phyloP scores from a whole-genome alignment of 2,888 invertebrate species.

The Acrobasis suavella region DNA sequence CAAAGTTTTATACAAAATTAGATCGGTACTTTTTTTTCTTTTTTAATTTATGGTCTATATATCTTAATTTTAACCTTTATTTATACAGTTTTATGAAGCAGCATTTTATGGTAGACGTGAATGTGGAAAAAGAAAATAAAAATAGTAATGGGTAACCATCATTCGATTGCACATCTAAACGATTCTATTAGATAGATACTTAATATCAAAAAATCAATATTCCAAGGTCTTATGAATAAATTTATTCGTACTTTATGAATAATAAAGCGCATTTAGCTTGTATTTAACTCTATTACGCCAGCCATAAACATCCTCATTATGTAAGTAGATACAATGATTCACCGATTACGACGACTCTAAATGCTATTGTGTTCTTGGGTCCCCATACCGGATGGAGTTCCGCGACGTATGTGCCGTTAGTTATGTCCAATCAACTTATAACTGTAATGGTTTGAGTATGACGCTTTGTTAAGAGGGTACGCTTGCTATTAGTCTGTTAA shows the following conservation, averaged over 20 bases:
- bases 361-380: constrained; percentile 13
- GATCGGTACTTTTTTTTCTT: too few relatives aligned
- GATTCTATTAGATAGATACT: too few relatives aligned
- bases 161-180: too few relatives aligned
- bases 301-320: constrained; percentile 11
- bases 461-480: constrained; percentile 38
- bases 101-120: too few relatives aligned
- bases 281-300: not conserved
- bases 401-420: constrained; percentile 49
- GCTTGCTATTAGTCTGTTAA: too few relatives aligned
- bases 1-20: too few relatives aligned
- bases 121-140: too few relatives aligned
- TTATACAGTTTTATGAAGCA: too few relatives aligned
- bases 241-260: too few relatives aligned
- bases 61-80: too few relatives aligned
- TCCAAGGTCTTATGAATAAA: not conserved
- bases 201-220: not conserved
- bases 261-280: not conserved
- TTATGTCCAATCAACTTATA: constrained; percentile 53
- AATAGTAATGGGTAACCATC: too few relatives aligned
- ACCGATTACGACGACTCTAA: constrained; percentile 11
- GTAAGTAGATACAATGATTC: constrained; percentile 8
- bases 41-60: too few relatives aligned
- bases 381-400: constrained; percentile 14
- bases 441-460: constrained; percentile 65